phyloP scores from a whole-genome alignment of 2,113 vertebrate species.

The Origma solitaria region DNA sequence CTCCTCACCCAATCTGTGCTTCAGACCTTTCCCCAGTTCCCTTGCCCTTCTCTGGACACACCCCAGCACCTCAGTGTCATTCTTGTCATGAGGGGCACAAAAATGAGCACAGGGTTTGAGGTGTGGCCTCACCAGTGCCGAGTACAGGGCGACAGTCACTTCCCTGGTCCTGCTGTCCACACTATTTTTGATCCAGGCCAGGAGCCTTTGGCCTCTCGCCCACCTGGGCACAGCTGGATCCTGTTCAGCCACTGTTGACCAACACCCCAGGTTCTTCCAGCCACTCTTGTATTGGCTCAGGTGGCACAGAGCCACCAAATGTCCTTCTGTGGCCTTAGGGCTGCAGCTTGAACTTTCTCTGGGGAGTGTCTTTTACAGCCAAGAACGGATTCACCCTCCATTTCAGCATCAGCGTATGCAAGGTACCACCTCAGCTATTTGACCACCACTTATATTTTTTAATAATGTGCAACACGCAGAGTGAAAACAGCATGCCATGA shows the following conservation, averaged over 20 bases:
- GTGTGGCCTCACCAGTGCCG: neutral
- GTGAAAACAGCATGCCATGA: neutral
- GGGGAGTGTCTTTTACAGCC: neutral
- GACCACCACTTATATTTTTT: neutral
- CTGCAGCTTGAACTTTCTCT: neutral
- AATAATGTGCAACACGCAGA: neutral
- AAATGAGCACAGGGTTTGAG: neutral
- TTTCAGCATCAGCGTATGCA: neutral
- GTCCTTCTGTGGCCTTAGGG: neutral
- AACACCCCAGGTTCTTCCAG: neutral
- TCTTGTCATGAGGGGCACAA: neutral
- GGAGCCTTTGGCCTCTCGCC: neutral
- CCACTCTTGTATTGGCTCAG: neutral
- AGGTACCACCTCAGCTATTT: neutral
- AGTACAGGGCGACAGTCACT: neutral
- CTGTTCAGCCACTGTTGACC: neutral
- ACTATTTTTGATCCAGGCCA: neutral
- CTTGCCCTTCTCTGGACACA: rapidly evolving
- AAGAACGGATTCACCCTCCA: neutral
- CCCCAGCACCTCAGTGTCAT: neutral
- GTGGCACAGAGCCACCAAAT: neutral
- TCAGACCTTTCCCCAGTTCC: neutral
- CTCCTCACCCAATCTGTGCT: neutral
- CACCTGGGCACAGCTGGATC: neutral
- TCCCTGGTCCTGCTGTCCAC: neutral